Conservation (phyloP, 2,797 vertebrate species). For the Notamacropus eugenii region DNA sequence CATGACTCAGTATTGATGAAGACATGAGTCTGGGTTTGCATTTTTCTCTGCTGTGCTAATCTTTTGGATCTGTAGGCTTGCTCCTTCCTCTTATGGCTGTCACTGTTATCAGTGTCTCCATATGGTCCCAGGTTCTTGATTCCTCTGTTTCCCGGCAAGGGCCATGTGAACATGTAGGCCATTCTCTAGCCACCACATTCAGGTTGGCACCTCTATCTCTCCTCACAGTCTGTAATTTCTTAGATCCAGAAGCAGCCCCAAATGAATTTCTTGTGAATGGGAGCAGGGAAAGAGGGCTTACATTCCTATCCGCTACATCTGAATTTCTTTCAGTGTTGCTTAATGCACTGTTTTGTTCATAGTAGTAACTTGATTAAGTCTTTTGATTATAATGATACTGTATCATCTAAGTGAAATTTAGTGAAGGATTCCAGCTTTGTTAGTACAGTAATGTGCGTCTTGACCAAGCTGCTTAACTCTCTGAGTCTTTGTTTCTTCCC, state of each 20-base stretch:
- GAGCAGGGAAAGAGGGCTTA: neutral
- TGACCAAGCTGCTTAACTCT: neutral
- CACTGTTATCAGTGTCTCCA: neutral
- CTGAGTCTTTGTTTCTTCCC: neutral
- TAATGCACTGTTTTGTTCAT: neutral
- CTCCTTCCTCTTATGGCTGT: neutral
- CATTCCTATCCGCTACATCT: neutral
- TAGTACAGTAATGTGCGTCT: neutral
- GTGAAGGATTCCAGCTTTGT: neutral
- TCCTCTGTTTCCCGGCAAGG: neutral
- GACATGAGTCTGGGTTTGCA: neutral
- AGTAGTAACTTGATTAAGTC: neutral
- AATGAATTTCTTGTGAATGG: neutral
- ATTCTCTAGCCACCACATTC: neutral
- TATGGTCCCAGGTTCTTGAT: neutral
- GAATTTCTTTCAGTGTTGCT: neutral
- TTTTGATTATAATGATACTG: neutral
- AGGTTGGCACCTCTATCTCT: neutral
- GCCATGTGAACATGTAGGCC: neutral
- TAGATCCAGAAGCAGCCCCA: neutral
- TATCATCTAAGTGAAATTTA: neutral
- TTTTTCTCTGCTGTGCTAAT: neutral
- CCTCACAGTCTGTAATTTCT: neutral
- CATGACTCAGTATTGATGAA: neutral
- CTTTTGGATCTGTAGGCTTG: neutral